phyloP scores from a whole-genome alignment of 2,113 vertebrate genomes.

The Bubo blakistoni region DNA sequence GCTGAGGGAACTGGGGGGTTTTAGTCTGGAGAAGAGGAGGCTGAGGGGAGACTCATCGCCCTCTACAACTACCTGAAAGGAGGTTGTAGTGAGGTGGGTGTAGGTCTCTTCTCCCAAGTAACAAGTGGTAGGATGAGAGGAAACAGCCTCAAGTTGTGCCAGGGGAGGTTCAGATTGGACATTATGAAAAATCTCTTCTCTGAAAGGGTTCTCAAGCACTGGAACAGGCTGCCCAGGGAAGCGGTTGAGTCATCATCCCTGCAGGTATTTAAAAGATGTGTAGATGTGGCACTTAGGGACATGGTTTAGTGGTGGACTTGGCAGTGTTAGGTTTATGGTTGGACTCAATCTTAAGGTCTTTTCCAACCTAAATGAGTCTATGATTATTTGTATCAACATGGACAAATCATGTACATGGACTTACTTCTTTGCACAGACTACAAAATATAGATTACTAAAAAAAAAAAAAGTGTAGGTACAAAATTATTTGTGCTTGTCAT shows the following conservation, averaged over 20 bases:
- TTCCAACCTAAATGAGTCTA: background rate
- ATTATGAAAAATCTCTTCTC: background rate
- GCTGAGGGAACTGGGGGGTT: background rate
- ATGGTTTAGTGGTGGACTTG: background rate
- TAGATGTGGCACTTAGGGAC: background rate
- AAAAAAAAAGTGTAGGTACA: background rate
- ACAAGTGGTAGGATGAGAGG: background rate
- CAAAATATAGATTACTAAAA: background rate
- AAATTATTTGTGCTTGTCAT: background rate
- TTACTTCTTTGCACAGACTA: background rate
- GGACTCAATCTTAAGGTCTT: background rate
- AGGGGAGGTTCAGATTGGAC: background rate
- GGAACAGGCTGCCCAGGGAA: background rate
- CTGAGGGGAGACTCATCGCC: background rate
- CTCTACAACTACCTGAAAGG: background rate
- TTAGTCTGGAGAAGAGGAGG: background rate
- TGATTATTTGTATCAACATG: background rate
- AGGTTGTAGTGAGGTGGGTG: fast-evolving
- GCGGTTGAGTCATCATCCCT: background rate
- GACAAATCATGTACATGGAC: background rate
- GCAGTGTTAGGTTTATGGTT: background rate
- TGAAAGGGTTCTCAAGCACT: background rate
- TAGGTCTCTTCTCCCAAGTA: background rate
- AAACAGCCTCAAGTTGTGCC: background rate
- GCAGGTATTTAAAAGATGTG: background rate